Base-by-base conservation (phyloP, 2,888 invertebrate species). In the Drosophila diplacantha region DNA sequence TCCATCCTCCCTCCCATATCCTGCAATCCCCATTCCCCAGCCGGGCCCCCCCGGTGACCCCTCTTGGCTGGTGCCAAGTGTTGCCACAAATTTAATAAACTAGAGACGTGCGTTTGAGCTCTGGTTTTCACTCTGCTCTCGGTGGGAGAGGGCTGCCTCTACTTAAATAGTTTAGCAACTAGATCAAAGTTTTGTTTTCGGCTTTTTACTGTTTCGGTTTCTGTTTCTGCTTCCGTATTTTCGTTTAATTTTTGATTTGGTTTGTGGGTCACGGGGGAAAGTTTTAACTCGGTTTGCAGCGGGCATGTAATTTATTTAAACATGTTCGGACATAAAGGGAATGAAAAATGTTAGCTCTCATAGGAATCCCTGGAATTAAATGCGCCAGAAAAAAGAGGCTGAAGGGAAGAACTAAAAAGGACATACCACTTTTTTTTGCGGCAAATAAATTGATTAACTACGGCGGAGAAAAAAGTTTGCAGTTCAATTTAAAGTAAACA, bases 21-120 rank as follows among this genome's bases (percentile, higher is more conserved):
- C 38, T 38, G 3, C 7, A 38, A 5, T n/a, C 18, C 2, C n/a
- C 24, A 38, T 26, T 11, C 35, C 35, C 26, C 54, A 35, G 2
- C 24, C 7, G 29, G 12, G 9, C 29, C 39, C 31, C 24, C 53
- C 31, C 31, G 1, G 53, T 8, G 16, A 31, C 34, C 51, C 41
- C 54, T 31, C 34, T 34, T 26, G 41, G 26, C 53, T 60, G 46
- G 61, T 47, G 71, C 72, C 78, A 83, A 83, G 76, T 83, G 83
- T 81, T 83, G 83, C 75, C 81, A 64, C 83, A 78, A 78, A 78
- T 78, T 78, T 81, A 78, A 78, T 78, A 78, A 81, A 83, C 79
- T 75, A 68, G 66, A 81, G 79, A 83, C 83, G 83, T 83, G 83
- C 81, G 81, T 77, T 83, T 81, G 79, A 75, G 83, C 73, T 80